These are phyloP conservation scores for Agrotis exclamationis DNA, from an alignment of 2,888 invertebrate species.

Conservation along the genomic window DNA sequence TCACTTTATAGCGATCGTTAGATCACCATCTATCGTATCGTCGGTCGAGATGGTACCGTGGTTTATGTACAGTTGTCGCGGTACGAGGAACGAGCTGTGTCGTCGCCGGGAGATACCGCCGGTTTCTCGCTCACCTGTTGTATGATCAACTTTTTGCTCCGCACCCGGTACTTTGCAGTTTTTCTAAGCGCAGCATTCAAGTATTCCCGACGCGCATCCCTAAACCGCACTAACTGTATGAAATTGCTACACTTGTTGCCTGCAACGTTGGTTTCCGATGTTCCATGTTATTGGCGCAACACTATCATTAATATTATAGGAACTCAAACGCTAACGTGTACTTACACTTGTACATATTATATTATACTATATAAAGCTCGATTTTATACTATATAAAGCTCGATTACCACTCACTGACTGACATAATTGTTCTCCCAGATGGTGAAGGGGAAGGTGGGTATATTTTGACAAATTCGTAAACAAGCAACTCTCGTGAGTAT, in stretches of 20 bases:
- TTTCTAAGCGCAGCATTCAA: slow-evolving; percentile 76
- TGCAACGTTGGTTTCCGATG: slow-evolving; percentile 68
- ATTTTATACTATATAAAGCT: too few species aligned
- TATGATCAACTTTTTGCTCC: slow-evolving; percentile 76
- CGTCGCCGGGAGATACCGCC: slow-evolving; percentile 60
- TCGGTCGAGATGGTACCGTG: slow-evolving; percentile 5
- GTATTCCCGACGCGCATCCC: slow-evolving; percentile 77
- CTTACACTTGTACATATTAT: slow-evolving; percentile 65
- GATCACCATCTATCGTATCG: slow-evolving; percentile 25
- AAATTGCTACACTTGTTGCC: slow-evolving; percentile 74
- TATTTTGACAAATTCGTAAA: too few species aligned
- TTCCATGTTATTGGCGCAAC: slow-evolving; percentile 68
- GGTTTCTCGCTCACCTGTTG: slow-evolving; percentile 76
- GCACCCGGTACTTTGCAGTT: slow-evolving; percentile 77
- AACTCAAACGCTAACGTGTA: slow-evolving; percentile 70
- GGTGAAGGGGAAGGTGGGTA: too few species aligned
- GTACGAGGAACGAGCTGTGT: slow-evolving; percentile 55
- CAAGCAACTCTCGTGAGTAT: too few species aligned
- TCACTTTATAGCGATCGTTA: slow-evolving; percentile 20
- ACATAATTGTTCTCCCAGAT: too few species aligned
- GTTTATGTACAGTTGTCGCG: slow-evolving; percentile 49
- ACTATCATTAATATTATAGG: slow-evolving; percentile 77
- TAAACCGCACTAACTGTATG: slow-evolving; percentile 82
- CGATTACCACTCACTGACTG: too few species aligned
- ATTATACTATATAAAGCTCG: too few species aligned